A percentile compares a stretch with the other conserved stretches of the same genome.
These are phyloP conservation scores for Ondatra zibethicus DNA, from an alignment of 2,113 vertebrate species.

Conservation along the genomic window DNA sequence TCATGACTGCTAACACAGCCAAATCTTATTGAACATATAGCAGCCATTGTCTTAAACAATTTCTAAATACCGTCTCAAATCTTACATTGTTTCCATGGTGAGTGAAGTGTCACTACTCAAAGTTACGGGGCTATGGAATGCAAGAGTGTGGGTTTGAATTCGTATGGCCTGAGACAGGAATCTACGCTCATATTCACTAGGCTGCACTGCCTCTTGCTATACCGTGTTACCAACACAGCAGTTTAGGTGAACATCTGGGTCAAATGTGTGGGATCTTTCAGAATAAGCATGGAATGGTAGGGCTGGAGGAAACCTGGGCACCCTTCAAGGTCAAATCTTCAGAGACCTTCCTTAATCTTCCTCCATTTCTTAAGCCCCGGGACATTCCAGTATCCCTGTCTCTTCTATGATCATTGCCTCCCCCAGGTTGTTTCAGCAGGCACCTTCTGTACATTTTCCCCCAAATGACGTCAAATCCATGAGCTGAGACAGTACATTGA, in stretches of 20 bases:
- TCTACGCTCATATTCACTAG: background rate
- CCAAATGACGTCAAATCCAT: background rate
- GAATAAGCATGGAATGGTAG: background rate
- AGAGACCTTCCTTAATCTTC: background rate
- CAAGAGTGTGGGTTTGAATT: background rate
- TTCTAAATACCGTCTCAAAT: constrained; percentile 3
- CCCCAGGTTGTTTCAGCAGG: background rate
- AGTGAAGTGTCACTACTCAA: background rate
- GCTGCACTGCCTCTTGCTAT: background rate
- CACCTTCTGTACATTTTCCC: background rate
- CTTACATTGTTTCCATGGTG: background rate
- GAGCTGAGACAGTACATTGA: background rate
- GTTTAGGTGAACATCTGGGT: background rate
- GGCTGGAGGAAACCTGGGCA: background rate
- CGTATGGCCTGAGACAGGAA: background rate
- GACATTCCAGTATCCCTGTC: fast-evolving
- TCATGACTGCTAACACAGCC: background rate
- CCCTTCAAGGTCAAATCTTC: background rate
- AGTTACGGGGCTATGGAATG: background rate
- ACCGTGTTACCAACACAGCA: background rate
- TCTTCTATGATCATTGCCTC: background rate
- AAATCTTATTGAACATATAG: background rate
- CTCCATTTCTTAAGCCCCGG: background rate
- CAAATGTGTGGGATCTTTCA: background rate
- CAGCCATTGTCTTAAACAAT: background rate